Percentiles rank a stretch among this genome's conserved stretches.
Evolutionary conservation across 2,113 vertebrate species (phyloP).

Genomic region (Hippopotamus amphibius): DNA sequence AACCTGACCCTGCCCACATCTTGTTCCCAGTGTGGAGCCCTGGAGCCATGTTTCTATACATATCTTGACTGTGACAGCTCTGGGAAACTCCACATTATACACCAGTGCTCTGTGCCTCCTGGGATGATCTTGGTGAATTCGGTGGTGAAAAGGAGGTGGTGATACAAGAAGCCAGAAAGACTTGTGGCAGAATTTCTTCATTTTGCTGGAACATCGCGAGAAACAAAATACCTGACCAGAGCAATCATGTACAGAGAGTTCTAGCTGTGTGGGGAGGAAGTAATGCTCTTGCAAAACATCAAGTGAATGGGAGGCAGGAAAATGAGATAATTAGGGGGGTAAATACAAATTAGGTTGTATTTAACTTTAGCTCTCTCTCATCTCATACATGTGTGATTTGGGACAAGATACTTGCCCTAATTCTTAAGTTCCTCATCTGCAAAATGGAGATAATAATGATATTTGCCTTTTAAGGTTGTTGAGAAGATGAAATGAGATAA

Average conservation of each 20-base stretch:
- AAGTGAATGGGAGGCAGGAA: not conserved
- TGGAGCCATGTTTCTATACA: not conserved
- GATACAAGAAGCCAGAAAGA: not conserved
- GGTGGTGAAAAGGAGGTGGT: not conserved
- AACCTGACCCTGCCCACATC: accelerated
- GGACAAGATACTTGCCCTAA: not conserved
- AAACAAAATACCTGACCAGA: not conserved
- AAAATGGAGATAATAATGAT: not conserved
- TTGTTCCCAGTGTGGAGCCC: not conserved
- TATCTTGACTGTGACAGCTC: not conserved
- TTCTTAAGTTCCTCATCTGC: conserved; percentile 9
- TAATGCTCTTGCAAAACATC: not conserved
- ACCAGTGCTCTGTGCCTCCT: not conserved
- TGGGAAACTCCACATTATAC: not conserved
- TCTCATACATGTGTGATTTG: not conserved
- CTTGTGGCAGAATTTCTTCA: not conserved
- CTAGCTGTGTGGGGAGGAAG: not conserved
- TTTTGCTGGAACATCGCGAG: not conserved
- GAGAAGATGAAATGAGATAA: not conserved
- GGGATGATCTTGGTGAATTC: not conserved
- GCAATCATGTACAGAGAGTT: not conserved
- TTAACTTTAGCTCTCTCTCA: not conserved
- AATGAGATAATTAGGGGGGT: not conserved
- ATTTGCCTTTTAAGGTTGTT: not conserved
- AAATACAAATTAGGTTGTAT: not conserved